A percentile compares a stretch with the other conserved stretches of the same genome.
These are phyloP conservation scores for Enteromius argenteus DNA, from an alignment of 2,797 vertebrate species.

Conservation along the genomic window DNA sequence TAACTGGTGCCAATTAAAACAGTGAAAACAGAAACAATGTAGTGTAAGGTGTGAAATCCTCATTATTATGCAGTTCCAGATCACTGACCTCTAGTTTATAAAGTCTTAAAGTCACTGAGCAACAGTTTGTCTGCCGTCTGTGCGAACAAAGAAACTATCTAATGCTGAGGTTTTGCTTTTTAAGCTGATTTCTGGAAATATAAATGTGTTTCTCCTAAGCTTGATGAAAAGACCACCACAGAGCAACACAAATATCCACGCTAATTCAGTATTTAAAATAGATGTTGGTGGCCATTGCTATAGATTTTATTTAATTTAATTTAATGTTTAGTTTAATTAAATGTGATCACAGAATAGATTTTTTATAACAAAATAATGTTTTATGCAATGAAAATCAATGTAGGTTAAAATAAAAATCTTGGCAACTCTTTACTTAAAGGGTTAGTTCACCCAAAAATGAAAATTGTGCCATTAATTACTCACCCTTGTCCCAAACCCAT, in stretches of 20 bases:
- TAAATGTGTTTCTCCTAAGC: background rate
- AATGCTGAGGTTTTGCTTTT: conserved; percentile 10
- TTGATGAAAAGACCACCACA: background rate
- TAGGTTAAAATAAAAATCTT: too few species aligned
- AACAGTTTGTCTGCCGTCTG: conserved; percentile 37
- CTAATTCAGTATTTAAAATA: background rate
- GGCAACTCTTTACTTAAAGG: too few species aligned
- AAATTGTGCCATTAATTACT: too few species aligned
- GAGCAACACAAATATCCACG: background rate
- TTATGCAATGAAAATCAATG: background rate
- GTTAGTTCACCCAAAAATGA: too few species aligned
- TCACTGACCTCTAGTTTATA: conserved; percentile 37
- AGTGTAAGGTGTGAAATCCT: background rate
- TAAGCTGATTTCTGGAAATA: background rate
- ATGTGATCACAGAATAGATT: background rate
- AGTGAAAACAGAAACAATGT: background rate
- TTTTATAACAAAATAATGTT: background rate
- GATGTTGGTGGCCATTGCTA: background rate
- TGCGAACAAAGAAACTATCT: conserved; percentile 28
- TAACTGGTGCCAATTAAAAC: background rate
- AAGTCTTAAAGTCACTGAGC: conserved; percentile 8
- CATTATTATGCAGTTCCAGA: conserved; percentile 5
- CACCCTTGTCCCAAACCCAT: too few species aligned
- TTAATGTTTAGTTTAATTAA: too few species aligned
- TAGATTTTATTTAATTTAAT: background rate